Evolutionary conservation across 1,140 invertebrate genomes (phyloP), one percentile per base, ranked within the genome.

Genomic region (Diorhabda carinulata): DNA sequence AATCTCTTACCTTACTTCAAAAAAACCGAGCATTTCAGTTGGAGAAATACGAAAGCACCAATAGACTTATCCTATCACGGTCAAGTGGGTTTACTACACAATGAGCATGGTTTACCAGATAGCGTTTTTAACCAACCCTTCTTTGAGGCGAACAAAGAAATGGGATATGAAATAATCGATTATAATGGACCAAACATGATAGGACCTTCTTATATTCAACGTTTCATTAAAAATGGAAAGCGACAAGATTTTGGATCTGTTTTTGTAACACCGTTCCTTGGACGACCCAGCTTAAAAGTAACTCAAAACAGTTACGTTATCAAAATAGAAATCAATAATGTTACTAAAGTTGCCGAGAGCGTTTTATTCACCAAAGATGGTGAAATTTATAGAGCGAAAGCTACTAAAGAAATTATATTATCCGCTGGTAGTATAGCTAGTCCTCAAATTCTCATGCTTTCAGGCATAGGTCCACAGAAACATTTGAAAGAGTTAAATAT

Each of bases 401-500:
- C 84, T 0, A 81, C 70, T 47, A 84, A 88, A 68, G 91, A 93
- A 81, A 90, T 93, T 0, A 90, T 93, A 43, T 73, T 94, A 5
- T 86, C 90, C 0, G 91, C 90, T 0, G 92, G 92, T 0, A 86
- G 90, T 1, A 86, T 94, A n/a, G 88, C 86, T 5, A 86, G 87
- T 0, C 91, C 92, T 0, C 91, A 93, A 74, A 73, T 96, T 1
- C 83, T 96, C 44, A 91, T 95, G 89, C 81, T 94, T 0, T 94
- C 92, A 10, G 93, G 93, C 2, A 81, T 95, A 2, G 93, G 93
- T 9, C 90, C 91, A 0, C 82, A 79, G 9, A 76, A 86, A 8
- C 90, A 94, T 77, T 79, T 95, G 2, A 64, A 84, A 66, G 81
- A 89, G 61, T 79, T 89, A 3, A 87, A 87, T 0, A 86, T 92